Percentiles rank a stretch among this genome's conserved stretches.
phyloP scores from a whole-genome alignment of 2,888 invertebrate species.

The Papilio gigon region DNA sequence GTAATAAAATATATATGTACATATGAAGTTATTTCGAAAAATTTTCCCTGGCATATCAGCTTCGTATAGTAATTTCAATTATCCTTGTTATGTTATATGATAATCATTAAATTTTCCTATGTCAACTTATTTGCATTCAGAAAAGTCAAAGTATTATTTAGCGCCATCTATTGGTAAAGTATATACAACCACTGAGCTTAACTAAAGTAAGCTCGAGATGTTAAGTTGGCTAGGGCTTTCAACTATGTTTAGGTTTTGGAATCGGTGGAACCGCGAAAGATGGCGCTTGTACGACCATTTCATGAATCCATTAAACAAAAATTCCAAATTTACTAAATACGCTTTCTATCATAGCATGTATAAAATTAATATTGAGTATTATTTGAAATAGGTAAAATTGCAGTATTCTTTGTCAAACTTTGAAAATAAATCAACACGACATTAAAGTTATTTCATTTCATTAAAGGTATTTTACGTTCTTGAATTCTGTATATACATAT shows the following conservation, averaged over 20 bases:
- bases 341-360: background rate
- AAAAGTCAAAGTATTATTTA: background rate
- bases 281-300: background rate
- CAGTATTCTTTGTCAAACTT: background rate
- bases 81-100: background rate
- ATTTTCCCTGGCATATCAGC: background rate
- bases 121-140: background rate
- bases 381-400: background rate
- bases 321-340: background rate
- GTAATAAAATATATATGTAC: no score
- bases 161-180: conserved; percentile 9
- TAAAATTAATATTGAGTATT: background rate
- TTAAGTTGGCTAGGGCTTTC: background rate
- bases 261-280: background rate
- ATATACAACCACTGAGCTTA: background rate
- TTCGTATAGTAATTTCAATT: background rate
- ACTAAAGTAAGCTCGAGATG: background rate
- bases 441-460: background rate
- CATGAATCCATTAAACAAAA: background rate
- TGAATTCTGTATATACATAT: background rate
- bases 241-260: background rate
- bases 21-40: background rate
- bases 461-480: background rate
- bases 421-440: background rate
- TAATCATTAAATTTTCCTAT: background rate